Evolutionary conservation across 2,797 vertebrate species (phyloP), one percentile per base, ranked within the genome.

Genomic region (Hybognathus amarus): DNA sequence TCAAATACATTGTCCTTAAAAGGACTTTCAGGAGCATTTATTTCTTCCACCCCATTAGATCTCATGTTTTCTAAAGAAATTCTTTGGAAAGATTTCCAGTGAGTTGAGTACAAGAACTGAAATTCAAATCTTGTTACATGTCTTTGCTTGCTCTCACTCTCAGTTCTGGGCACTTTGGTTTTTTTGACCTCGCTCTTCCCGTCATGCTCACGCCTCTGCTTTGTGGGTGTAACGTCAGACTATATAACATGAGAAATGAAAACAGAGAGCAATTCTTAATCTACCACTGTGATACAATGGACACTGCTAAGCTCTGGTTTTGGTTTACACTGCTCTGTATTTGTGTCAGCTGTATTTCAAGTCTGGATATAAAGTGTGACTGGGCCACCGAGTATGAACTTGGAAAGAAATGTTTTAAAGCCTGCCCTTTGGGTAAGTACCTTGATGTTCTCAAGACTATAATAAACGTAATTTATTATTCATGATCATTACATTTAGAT

Each of bases 401-500:
- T 78, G 0, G 3, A 0, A 71, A 68, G 0, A 63, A 0, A 11
- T 94, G 94, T 76, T 94, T 93, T 79, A 10, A 93, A 50, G 2
- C 2, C 15, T 95, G 94, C 70, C 84, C 73, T 1, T 84, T 89
- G 89, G 93, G 94, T 95, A 93, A 94, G 73, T 6, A 20, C 3
- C 1, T 59, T 50, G 22, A 15, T 75, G 27, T 61, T 77, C 36
- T 77, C 36, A 73, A 52, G 3, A 73, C 10, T 30, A 10, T 24
- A 6, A 71, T 24, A 10, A 73, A 12, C 5, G 38, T 69, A 1
- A 8, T n/a, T 18, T 30, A 68, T 68, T 68, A 22, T 45, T 50
- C 17, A 33, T n/a, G 30, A 8, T 74, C 56, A n/a, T 36, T 8
- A 20, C 10, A 74, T 74, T 30, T 36, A 22, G n/a, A 70, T 6